Conservation (phyloP, 2,888 invertebrate species). For the Stenodera caucasica region DNA sequence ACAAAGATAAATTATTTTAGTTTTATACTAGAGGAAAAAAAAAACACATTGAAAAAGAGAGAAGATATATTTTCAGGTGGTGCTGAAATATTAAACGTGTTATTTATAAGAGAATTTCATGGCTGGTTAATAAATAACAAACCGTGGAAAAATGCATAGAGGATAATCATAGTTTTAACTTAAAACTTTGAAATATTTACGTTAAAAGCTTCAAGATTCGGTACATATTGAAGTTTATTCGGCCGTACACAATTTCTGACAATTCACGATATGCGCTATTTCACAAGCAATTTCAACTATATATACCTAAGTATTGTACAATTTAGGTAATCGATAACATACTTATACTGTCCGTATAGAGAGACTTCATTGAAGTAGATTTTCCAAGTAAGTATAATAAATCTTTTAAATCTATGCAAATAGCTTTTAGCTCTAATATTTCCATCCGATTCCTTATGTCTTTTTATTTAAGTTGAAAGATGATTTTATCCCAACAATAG, state of each 20-base stretch:
- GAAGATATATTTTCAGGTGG: constrained; percentile 20
- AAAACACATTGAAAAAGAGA: not conserved
- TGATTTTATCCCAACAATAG: not conserved
- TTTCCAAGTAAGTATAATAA: not conserved
- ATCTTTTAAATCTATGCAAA: constrained; percentile 7
- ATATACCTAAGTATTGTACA: not conserved
- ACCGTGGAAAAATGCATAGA: not conserved
- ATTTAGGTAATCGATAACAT: constrained; percentile 1
- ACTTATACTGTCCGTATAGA: not conserved
- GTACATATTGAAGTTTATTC: constrained; percentile 12
- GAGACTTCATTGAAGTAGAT: constrained; percentile 1
- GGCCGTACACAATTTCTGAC: not conserved
- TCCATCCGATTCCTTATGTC: not conserved
- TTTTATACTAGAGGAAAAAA: constrained; percentile 20
- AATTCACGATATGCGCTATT: not conserved
- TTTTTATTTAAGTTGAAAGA: not conserved
- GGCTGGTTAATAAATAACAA: constrained; percentile 18
- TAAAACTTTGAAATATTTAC: constrained; percentile 12
- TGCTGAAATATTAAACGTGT: constrained; percentile 31
- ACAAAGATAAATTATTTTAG: not conserved
- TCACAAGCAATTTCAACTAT: not conserved
- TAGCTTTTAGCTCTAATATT: not conserved
- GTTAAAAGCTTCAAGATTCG: too few species aligned
- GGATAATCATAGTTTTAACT: not conserved
- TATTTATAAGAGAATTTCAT: constrained; percentile 10